Evolutionary conservation across 1,140 invertebrate species (phyloP).

Genomic region (Cotesia glomerata): DNA sequence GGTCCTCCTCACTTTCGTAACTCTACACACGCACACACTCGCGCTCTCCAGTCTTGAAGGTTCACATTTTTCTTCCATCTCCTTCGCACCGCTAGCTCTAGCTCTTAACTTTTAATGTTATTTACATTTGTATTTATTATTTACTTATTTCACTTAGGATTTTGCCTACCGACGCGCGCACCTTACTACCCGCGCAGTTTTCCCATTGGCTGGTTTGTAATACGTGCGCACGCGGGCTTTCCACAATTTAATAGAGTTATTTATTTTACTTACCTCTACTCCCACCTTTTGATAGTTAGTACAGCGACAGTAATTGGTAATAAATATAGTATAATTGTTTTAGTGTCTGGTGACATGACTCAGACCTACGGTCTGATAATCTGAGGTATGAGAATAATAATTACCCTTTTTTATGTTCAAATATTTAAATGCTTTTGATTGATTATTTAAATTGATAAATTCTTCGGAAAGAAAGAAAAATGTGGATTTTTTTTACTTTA

Average conservation of each 20-base stretch:
- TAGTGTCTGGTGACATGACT: not conserved
- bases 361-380: not conserved
- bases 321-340: too few relatives aligned
- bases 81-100: not conserved
- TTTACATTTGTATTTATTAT: not conserved
- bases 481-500: too few relatives aligned
- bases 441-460: too few relatives aligned
- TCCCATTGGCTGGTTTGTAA: constrained; percentile 18
- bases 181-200: not conserved
- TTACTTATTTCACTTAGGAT: not conserved
- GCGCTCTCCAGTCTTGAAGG: not conserved
- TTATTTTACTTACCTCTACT: too few relatives aligned
- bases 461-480: too few relatives aligned
- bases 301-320: too few relatives aligned
- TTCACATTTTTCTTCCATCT: not conserved
- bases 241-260: not conserved
- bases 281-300: too few relatives aligned
- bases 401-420: not conserved
- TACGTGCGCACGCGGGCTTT: constrained; percentile 20
- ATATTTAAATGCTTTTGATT: too few relatives aligned
- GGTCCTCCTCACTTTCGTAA: constrained; percentile 39
- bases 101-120: not conserved
- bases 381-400: too few relatives aligned
- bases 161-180: not conserved
- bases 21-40: constrained; percentile 18